phyloP scores from a whole-genome alignment of 2,888 invertebrate species.

The Ptychoptera contaminata region DNA sequence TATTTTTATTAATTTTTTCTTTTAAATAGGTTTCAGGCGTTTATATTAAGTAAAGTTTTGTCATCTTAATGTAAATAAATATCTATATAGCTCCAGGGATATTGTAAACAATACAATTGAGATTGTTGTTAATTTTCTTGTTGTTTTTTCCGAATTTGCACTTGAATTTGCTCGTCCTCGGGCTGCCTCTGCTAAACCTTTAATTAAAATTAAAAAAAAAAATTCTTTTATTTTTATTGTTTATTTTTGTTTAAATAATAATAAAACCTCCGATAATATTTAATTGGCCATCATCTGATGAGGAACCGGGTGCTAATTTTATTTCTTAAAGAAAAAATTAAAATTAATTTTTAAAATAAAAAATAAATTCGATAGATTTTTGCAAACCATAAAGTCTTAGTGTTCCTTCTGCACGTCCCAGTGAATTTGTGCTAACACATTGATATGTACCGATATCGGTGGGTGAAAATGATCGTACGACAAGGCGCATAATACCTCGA shows the following conservation, averaged over 20 bases:
- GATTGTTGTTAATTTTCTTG: conserved; percentile 3
- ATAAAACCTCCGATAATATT: conserved; percentile 21
- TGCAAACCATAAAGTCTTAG: conserved; percentile 45
- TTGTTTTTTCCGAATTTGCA: conserved; percentile 3
- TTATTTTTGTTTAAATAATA: background rate
- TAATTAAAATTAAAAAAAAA: background rate
- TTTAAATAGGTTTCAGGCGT: too few species aligned
- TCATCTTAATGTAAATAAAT: conserved; percentile 3
- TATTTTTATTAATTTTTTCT: too few species aligned
- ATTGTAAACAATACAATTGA: background rate
- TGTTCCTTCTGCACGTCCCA: conserved; percentile 48
- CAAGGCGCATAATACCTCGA: conserved; percentile 28
- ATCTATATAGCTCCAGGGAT: conserved; percentile 1
- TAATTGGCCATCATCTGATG: conserved; percentile 27
- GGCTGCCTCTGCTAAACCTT: conserved; percentile 13
- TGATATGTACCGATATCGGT: conserved; percentile 59
- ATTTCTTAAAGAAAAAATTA: conserved; percentile 20
- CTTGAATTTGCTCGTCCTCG: conserved; percentile 12
- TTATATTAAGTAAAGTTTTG: background rate
- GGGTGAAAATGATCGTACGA: conserved; percentile 34
- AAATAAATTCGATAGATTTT: background rate
- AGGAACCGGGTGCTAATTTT: conserved; percentile 28
- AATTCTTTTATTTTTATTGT: too few species aligned
- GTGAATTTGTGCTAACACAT: conserved; percentile 53
- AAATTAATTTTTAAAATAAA: background rate